These are phyloP conservation scores for Eolophus roseicapilla DNA, from an alignment of 2,113 vertebrate genomes.

Conservation along the genomic window DNA sequence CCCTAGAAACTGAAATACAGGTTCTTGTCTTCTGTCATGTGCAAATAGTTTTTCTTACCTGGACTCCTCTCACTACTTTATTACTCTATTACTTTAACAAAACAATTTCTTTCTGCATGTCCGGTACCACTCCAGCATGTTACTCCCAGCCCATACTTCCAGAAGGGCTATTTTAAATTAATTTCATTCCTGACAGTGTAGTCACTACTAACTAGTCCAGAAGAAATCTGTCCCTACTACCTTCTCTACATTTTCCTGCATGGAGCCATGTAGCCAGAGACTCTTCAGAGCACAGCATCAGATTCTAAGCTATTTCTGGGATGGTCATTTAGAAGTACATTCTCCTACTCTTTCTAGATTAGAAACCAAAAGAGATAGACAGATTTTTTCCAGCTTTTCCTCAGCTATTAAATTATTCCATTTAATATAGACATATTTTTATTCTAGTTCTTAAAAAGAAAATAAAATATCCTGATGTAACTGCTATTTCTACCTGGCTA, in stretches of 20 bases:
- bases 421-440: background rate
- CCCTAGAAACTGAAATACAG: background rate
- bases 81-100: background rate
- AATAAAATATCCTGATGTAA: too few relatives aligned
- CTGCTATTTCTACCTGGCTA: background rate
- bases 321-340: background rate
- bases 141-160: background rate
- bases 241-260: background rate
- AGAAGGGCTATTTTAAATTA: background rate
- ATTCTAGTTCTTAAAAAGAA: background rate
- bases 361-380: background rate
- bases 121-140: background rate
- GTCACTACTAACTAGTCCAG: background rate
- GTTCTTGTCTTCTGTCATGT: background rate
- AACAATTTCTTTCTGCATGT: background rate
- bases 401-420: background rate
- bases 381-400: background rate
- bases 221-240: background rate
- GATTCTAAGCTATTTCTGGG: background rate
- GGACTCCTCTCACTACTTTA: background rate
- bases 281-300: background rate
- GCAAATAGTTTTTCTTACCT: background rate
- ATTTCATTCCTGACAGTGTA: background rate
- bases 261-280: background rate
- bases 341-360: background rate